Base-by-base conservation (phyloP, 2,888 invertebrate species). In the Ametastegia equiseti region DNA sequence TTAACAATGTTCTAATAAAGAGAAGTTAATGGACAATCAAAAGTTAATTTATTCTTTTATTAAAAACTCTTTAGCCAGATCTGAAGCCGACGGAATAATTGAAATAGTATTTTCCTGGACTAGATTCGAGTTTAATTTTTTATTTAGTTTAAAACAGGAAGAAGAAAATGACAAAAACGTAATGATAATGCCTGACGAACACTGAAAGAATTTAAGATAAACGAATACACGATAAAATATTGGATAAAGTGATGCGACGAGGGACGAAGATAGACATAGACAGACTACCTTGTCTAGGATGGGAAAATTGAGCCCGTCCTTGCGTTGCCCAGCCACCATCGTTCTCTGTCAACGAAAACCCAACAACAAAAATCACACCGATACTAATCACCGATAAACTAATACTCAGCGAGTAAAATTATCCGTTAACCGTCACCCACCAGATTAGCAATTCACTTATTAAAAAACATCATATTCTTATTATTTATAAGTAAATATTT, bases 281-380 rank as follows among this genome's bases (percentile, higher is more conserved):
- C 81, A 82, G 65, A 86, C 88, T 91, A 90, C 91, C 91, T 90
- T 87, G 82, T 88, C 86, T 83, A 84, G 82, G 80, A 88, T 86
- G 79, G 88, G 88, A 86, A 88, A 88, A 88, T 86, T 88, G 86
- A 90, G 90, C 85, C 88, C 89, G 86, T 90, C 87, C 86, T 86
- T 89, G 85, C 90, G 90, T 82, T 88, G 89, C 75, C 86, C 85
- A 84, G 87, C 84, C 83, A 88, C 87, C 82, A 87, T 88, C 80
- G 85, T 85, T 84, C 87, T 87, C 88, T 90, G 88, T 57, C 85
- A 85, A 88, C 84, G 86, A 84, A 86, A 87, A 65, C 81, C 81
- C n/a, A n/a, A n/a, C n/a, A 81, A 73, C 67, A 50, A 39, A 81
- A 47, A 78, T 42, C 50, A 84, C 82, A 83, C 47, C 78, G 60